These are phyloP conservation scores for Drosophila putrida DNA, from an alignment of 2,888 invertebrate genomes.

Conservation along the genomic window DNA sequence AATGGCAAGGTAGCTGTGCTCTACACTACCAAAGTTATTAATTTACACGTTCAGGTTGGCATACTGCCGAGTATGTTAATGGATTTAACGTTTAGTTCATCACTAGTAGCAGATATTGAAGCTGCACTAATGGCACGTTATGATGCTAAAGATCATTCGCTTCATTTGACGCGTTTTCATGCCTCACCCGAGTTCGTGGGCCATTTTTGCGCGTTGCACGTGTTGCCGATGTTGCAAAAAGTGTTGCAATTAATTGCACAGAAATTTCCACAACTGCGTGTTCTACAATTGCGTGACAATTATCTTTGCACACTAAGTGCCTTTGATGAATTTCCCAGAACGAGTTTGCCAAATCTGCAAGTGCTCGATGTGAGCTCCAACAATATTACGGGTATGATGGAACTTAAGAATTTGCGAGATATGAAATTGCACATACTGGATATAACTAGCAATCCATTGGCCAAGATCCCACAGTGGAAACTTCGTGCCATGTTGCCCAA, in stretches of 20 bases:
- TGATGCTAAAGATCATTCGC: background rate
- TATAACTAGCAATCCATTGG: conserved; percentile 34
- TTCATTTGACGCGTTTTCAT: conserved; percentile 51
- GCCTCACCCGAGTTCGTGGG: conserved; percentile 6
- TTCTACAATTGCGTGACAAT: conserved; percentile 41
- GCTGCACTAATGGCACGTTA: conserved; percentile 21
- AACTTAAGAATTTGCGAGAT: conserved; percentile 26
- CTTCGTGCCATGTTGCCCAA: conserved; percentile 29
- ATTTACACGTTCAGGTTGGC: conserved; percentile 14
- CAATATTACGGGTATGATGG: conserved; percentile 20
- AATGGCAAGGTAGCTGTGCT: conserved; percentile 15
- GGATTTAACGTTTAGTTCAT: background rate
- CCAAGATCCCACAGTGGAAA: conserved; percentile 2
- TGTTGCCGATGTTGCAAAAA: conserved; percentile 17
- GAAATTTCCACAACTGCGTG: conserved; percentile 3
- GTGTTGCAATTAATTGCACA: conserved; percentile 6
- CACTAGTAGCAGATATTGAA: background rate
- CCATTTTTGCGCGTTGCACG: conserved; percentile 34
- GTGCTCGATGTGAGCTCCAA: conserved; percentile 47
- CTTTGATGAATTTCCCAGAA: conserved; percentile 10
- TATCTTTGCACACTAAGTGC: conserved; percentile 37
- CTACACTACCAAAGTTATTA: conserved; percentile 22
- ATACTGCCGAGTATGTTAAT: background rate
- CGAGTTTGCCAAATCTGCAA: conserved; percentile 12
- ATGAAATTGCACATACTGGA: conserved; percentile 13